These are phyloP conservation scores for Polypedilum pembai DNA, from an alignment of 1,140 invertebrate genomes.

Conservation along the genomic window DNA sequence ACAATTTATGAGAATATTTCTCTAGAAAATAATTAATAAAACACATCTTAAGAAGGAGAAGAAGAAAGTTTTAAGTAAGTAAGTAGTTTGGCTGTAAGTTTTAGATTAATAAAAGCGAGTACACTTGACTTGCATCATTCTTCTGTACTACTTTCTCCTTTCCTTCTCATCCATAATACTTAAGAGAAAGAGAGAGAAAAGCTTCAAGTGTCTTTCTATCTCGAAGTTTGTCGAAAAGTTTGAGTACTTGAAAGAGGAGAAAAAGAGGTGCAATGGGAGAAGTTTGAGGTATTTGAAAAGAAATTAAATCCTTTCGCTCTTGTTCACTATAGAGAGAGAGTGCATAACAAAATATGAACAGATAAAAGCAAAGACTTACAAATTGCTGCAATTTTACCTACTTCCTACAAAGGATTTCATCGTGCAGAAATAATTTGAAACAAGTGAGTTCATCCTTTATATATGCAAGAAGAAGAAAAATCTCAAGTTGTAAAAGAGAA, in stretches of 20 bases:
- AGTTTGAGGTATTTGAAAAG: too few species aligned
- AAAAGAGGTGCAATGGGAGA: too few species aligned
- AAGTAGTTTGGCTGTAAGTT: slow-evolving; percentile 22
- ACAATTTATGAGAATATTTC: too few species aligned
- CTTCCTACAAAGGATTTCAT: slow-evolving; percentile 3
- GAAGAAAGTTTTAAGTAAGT: neutral
- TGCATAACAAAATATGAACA: neutral
- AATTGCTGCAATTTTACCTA: neutral
- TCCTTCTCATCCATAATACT: neutral
- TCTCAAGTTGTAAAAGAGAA: neutral
- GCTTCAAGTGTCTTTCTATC: slow-evolving; percentile 6
- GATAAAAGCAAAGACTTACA: neutral
- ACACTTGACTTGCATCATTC: slow-evolving; percentile 15
- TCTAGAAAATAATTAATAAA: too few species aligned
- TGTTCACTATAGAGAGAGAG: too few species aligned
- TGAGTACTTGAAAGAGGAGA: neutral
- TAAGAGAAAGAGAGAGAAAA: neutral
- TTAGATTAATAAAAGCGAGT: slow-evolving; percentile 7
- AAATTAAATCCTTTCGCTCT: too few species aligned
- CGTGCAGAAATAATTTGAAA: neutral
- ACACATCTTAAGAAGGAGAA: neutral
- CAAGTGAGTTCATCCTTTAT: neutral
- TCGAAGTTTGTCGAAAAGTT: neutral
- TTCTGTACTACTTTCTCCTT: neutral
- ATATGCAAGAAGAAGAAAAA: neutral